Evolutionary conservation across 2,113 vertebrate species (phyloP).

Genomic region (Aplodontia rufa): DNA sequence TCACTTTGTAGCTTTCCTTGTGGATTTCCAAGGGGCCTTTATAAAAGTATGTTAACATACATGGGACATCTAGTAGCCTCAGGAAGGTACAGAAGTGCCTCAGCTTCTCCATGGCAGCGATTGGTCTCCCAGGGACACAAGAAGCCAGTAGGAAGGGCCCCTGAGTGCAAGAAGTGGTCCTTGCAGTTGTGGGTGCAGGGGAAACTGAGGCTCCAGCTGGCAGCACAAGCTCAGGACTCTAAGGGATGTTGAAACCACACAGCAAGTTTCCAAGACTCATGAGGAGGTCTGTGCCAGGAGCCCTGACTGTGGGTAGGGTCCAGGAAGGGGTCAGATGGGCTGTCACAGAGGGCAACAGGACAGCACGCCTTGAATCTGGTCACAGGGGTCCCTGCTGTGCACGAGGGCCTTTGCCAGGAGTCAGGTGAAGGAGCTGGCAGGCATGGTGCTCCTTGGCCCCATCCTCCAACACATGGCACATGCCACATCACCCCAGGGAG

Average conservation of each 20-base stretch:
- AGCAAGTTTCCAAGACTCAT: not conserved
- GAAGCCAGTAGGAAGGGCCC: not conserved
- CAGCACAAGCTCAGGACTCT: no score
- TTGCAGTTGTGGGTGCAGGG: not conserved
- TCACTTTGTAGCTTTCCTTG: no score
- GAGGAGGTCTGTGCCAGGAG: not conserved
- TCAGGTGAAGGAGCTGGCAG: not conserved
- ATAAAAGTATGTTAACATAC: not conserved
- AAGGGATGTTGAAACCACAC: no score
- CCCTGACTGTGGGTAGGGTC: accelerated
- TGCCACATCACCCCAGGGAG: not conserved
- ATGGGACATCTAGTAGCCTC: accelerated
- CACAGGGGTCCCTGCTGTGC: not conserved
- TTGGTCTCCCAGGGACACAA: not conserved
- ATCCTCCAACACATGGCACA: accelerated
- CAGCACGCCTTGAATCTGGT: not conserved
- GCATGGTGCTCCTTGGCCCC: not conserved
- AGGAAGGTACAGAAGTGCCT: not conserved
- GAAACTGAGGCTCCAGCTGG: not conserved
- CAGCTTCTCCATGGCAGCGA: not conserved
- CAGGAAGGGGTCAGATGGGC: not conserved
- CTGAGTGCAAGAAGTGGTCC: not conserved
- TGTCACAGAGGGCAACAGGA: not conserved
- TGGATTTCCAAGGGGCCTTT: not conserved
- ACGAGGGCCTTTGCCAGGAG: not conserved